Conservation (phyloP, 1,140 invertebrate genomes). For the Platyura marginata region DNA sequence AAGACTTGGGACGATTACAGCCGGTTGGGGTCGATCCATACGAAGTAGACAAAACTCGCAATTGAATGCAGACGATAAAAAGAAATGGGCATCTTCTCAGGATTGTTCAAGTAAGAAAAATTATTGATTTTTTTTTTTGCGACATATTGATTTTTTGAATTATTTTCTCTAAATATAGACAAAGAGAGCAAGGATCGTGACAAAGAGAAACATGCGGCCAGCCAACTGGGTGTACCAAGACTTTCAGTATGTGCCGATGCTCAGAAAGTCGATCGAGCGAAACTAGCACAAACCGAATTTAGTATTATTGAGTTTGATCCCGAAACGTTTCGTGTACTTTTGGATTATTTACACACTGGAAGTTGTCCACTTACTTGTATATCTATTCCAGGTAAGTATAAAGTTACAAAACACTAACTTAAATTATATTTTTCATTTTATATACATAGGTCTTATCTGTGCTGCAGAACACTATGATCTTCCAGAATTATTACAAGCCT, state of each 20-base stretch:
- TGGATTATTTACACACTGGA: slow-evolving; percentile 85
- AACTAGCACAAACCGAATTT: slow-evolving; percentile 86
- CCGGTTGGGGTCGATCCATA: slow-evolving; percentile 74
- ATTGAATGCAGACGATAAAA: slow-evolving; percentile 65
- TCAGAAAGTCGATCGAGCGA: slow-evolving; percentile 80
- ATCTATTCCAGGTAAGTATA: slow-evolving; percentile 51
- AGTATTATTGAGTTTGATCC: slow-evolving; percentile 90
- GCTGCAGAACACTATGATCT: slow-evolving; percentile 88
- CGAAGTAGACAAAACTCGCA: slow-evolving; percentile 49
- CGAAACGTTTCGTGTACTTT: slow-evolving; percentile 73
- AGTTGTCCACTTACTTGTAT: slow-evolving; percentile 80
- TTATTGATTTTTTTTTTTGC: slow-evolving; percentile 21
- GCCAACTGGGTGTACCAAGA: slow-evolving; percentile 60
- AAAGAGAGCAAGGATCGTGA: slow-evolving; percentile 63
- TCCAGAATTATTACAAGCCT: slow-evolving; percentile 79
- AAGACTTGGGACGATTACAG: slow-evolving; percentile 68
- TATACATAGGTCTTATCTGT: slow-evolving; percentile 52
- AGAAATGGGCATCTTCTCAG: slow-evolving; percentile 80
- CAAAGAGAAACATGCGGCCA: slow-evolving; percentile 51
- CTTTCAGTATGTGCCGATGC: slow-evolving; percentile 83
- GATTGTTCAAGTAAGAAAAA: slow-evolving; percentile 75
- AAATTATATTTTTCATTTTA: neutral
- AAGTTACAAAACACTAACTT: too few species aligned
- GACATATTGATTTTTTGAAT: slow-evolving; percentile 11
- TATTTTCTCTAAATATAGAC: slow-evolving; percentile 27